These are phyloP conservation scores for Canis aureus DNA, from an alignment of 2,113 vertebrate genomes.

Conservation along the genomic window DNA sequence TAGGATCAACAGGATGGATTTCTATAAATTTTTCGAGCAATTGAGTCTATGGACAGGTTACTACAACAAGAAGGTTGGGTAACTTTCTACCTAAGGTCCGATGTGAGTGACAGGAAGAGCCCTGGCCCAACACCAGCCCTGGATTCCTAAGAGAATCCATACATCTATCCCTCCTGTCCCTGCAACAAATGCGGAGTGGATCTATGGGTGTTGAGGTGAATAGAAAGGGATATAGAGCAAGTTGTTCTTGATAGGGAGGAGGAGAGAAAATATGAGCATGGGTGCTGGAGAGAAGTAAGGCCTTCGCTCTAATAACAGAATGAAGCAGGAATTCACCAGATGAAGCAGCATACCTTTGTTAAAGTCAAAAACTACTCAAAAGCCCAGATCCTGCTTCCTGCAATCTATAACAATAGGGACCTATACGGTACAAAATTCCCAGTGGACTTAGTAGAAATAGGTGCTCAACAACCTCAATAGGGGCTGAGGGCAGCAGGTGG, in stretches of 20 bases:
- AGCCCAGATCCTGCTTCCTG: background rate
- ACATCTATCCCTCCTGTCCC: background rate
- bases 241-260: background rate
- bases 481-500: background rate
- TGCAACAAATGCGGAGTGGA: background rate
- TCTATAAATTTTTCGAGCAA: background rate
- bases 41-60: constrained; percentile 8
- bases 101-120: background rate
- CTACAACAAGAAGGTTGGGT: constrained; percentile 12
- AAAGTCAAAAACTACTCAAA: background rate
- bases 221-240: background rate
- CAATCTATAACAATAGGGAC: background rate
- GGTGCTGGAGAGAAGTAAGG: background rate
- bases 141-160: background rate
- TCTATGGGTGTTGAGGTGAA: background rate
- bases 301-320: background rate
- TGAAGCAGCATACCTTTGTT: background rate
- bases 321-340: background rate
- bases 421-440: background rate
- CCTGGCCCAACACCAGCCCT: background rate
- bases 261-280: background rate
- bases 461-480: background rate
- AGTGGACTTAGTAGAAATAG: background rate
- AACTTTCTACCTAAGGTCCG: constrained; percentile 1
- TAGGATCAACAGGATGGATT: background rate